A percentile compares a stretch with the other conserved stretches of the same genome.
phyloP scores from a whole-genome alignment of 2,113 vertebrate species.

The Chaetodon auriga region DNA sequence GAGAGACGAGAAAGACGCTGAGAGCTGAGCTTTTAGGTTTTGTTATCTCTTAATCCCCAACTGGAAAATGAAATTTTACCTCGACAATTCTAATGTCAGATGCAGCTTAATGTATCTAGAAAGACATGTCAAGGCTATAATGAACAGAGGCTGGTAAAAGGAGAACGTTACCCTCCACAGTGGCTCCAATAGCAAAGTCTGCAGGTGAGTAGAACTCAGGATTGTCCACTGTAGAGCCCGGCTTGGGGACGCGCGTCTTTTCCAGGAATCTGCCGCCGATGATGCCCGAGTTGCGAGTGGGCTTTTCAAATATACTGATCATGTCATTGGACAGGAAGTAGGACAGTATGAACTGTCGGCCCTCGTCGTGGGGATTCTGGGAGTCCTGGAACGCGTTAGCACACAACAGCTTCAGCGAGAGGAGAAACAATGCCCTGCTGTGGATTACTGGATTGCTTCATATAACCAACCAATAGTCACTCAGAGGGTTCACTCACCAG shows the following conservation, averaged over 20 bases:
- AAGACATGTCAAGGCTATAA: neutral
- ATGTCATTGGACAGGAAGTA: slow-evolving; percentile 90
- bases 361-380: slow-evolving; percentile 85
- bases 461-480: neutral
- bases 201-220: slow-evolving; percentile 88
- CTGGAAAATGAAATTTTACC: neutral
- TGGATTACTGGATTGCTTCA: no score
- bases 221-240: slow-evolving; percentile 83
- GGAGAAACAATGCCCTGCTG: rapidly evolving
- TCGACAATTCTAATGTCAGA: neutral
- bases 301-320: slow-evolving; percentile 92
- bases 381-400: slow-evolving; percentile 85
- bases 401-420: neutral
- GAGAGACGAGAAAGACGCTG: neutral
- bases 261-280: slow-evolving; percentile 89
- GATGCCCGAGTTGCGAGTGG: slow-evolving; percentile 89
- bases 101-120: neutral
- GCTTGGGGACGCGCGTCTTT: slow-evolving; percentile 88
- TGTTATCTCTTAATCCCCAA: neutral
- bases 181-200: slow-evolving; percentile 91
- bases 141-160: neutral
- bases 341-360: slow-evolving; percentile 89
- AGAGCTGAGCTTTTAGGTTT: neutral
- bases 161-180: slow-evolving; percentile 87
- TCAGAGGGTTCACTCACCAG: slow-evolving; percentile 84